A percentile compares a stretch with the other conserved stretches of the same genome.
Evolutionary conservation across 92 coral and sea anemone species (phyloP).

Genomic region (Nematostella vectensis): DNA sequence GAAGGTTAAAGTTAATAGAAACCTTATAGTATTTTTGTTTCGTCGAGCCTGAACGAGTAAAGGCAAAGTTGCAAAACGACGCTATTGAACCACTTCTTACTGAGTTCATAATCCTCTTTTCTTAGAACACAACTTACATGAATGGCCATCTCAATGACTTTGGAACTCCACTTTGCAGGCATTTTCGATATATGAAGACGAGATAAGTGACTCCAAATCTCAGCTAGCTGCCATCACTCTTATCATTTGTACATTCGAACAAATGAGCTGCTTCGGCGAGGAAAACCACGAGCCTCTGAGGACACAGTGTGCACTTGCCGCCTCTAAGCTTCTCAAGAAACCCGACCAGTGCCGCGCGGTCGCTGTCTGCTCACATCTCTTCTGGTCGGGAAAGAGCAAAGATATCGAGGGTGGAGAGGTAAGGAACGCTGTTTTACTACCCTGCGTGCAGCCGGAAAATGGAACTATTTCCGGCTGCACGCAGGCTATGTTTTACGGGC

Average conservation of each 20-base stretch:
- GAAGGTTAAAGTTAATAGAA: too few species aligned
- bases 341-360: slow-evolving; percentile 99
- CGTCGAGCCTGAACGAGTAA: too few species aligned
- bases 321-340: slow-evolving; percentile 91
- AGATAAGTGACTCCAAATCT: slow-evolving; percentile 95
- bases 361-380: slow-evolving; percentile 94
- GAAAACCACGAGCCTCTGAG: slow-evolving; percentile 98
- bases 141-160: too few species aligned
- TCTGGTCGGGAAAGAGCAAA: slow-evolving; percentile 93
- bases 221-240: slow-evolving; percentile 96
- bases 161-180: slow-evolving; percentile 84
- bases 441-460: neutral
- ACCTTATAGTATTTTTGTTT: too few species aligned
- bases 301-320: slow-evolving; percentile 96
- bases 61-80: too few species aligned
- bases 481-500: neutral
- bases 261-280: slow-evolving; percentile 97
- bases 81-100: too few species aligned
- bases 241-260: slow-evolving; percentile 94
- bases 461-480: too few species aligned
- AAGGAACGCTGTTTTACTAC: too few species aligned
- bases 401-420: slow-evolving; percentile 97
- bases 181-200: slow-evolving; percentile 93
- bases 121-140: too few species aligned
- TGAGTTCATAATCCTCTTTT: too few species aligned